Evolutionary conservation across 2,888 invertebrate species (phyloP).

Genomic region (Pedicia rivosa): DNA sequence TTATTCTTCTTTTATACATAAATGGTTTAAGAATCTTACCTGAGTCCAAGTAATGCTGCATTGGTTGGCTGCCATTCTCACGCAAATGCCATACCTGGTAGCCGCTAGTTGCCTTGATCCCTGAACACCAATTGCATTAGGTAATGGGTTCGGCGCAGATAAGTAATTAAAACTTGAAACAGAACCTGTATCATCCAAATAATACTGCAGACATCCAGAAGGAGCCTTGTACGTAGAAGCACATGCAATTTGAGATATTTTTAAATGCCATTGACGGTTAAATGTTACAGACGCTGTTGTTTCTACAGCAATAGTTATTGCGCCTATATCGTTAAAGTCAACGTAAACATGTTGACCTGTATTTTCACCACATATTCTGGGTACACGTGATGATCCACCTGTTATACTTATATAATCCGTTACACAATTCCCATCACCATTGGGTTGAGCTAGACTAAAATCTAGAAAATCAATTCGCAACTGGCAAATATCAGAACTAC

Average conservation of each 20-base stretch:
- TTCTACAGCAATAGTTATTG: slow-evolving; percentile 50
- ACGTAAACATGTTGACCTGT: slow-evolving; percentile 64
- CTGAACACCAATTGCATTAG: slow-evolving; percentile 34
- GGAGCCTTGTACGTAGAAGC: slow-evolving; percentile 56
- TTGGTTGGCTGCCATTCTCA: slow-evolving; percentile 52
- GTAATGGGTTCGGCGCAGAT: slow-evolving; percentile 38
- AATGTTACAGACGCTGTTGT: slow-evolving; percentile 42
- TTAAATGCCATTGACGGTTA: slow-evolving; percentile 58
- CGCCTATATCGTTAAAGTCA: slow-evolving; percentile 49
- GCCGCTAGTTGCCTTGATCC: slow-evolving; percentile 58
- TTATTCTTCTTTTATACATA: slow-evolving; percentile 17
- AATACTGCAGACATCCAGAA: slow-evolving; percentile 62
- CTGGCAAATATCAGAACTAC: slow-evolving; percentile 40
- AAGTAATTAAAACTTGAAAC: slow-evolving; percentile 66
- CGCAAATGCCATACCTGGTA: slow-evolving; percentile 61
- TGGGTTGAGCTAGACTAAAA: slow-evolving; percentile 53
- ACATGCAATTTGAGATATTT: slow-evolving; percentile 55
- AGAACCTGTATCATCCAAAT: slow-evolving; percentile 41
- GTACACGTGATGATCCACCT: slow-evolving; percentile 50
- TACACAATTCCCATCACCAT: slow-evolving; percentile 52
- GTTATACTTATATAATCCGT: slow-evolving; percentile 54
- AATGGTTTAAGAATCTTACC: slow-evolving; percentile 18
- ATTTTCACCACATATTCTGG: slow-evolving; percentile 64
- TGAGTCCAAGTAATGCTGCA: slow-evolving; percentile 56
- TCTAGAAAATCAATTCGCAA: slow-evolving; percentile 63